Evolutionary conservation across 2,113 vertebrate species (phyloP), one percentile per base, ranked within the genome.

Genomic region (Redunca redunca): DNA sequence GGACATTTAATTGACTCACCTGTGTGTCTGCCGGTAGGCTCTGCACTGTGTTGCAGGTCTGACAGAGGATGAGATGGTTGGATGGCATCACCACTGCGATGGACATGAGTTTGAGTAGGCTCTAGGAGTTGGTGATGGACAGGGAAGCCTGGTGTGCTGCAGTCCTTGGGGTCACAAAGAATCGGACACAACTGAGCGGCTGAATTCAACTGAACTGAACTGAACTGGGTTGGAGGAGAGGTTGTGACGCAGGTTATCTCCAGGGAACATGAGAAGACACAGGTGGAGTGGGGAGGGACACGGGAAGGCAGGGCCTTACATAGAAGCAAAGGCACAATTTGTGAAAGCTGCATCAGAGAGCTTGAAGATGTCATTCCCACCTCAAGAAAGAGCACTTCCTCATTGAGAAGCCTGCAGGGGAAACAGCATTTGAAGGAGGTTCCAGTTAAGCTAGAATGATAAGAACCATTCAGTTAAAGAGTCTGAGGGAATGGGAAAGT

Each of bases 371-470:
- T 4, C 36, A 23, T 25, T 11, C 8, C 36, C 7, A 26, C 26
- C 48, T 82, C 19, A 88, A 93, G 26, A 87, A 93, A 86, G 52
- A 85, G 15, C 25, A 48, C 1, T 85, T 91, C 23, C 53, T 88
- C 52, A 26, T 1, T 40, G 50, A 88, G 67, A 88, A 93, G n/a
- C 10, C 89, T 91, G 14, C 21, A 33, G 67, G 30, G 30, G 36
- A 96, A 85, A 33, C 52, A 80, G 33, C 25, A 9, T 9, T 33
- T 71, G 28, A 5, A 25, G 23, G 55, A 46, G 58, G 48, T 84
- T 43, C 25, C 26, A 26, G 67, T 78, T 36, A 50, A 81, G 40
- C 26, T n/a, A 4, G 67, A 30, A 52, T 52, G 57, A 88, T n/a
- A 36, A 33, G 21, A 53, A 36, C 19, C 48, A 11, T 6, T 17